Evolutionary conservation across 2,113 vertebrate genomes (phyloP).

Genomic region (Noctilio leporinus): DNA sequence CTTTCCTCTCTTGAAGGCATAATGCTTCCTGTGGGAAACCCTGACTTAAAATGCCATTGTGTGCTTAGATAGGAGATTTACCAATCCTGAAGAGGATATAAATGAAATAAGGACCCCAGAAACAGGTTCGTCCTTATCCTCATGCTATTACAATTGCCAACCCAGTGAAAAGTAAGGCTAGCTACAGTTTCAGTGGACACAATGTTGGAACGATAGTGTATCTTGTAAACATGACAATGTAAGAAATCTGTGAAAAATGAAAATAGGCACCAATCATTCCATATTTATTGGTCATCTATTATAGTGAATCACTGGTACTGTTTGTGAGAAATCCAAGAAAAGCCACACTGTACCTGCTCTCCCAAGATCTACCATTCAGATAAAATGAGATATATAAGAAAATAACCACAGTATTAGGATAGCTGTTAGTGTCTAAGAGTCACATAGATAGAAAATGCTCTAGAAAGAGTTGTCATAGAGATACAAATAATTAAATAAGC

Average conservation of each 20-base stretch:
- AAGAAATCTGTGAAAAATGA: not conserved
- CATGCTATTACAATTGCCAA: not conserved
- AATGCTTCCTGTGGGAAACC: slow-evolving; percentile 79
- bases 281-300: not conserved
- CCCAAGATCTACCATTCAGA: not conserved
- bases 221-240: not conserved
- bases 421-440: not conserved
- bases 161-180: not conserved
- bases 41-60: slow-evolving; percentile 62
- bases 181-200: not conserved
- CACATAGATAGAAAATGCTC: not conserved
- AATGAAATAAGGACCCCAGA: not conserved
- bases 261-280: not conserved
- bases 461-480: not conserved
- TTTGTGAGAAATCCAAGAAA: not conserved
- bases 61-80: slow-evolving; percentile 68
- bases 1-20: slow-evolving; percentile 74
- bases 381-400: not conserved
- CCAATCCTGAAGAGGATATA: not conserved
- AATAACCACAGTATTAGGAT: not conserved
- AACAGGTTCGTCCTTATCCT: not conserved
- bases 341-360: not conserved
- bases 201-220: not conserved
- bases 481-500: not conserved
- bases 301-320: not conserved